Base-by-base conservation (phyloP, 2,797 vertebrate genomes). In the Semaprochilodus insignis region DNA sequence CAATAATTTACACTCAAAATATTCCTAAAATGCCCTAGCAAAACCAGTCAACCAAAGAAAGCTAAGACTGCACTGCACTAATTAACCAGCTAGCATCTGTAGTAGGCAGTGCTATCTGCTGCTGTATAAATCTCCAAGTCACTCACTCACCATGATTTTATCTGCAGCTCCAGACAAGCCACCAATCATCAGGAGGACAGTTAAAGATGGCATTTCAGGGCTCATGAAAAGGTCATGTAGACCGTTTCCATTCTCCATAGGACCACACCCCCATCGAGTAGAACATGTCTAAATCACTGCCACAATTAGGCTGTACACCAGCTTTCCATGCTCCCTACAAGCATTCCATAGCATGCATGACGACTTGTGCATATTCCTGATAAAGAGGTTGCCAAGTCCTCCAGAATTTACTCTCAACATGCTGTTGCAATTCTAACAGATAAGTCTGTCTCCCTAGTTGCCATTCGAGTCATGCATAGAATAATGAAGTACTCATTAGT, bases 221-320 rank as follows among this genome's bases (percentile, higher is more conserved):
- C 78, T 80, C 59, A 71, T 80, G 74, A 55, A 83, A 85, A 85
- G 84, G 81, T 83, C 77, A 73, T 27, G 66, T 70, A 44, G 36
- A 17, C 19, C 66, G 6, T 59, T 48, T 60, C 34, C 51, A 36
- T 44, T 74, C 55, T 60, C 60, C n/a, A 60, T 40, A 31, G 73
- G 34, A 23, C 13, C 55, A 14, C 6, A 52, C 13, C 63, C 57
- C 59, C 36, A 6, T 31, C n/a, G 6, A 57, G 52, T 55, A 67
- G 62, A 74, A 55, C 52, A n/a, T 16, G 19, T 25, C 27, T 60
- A 36, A 82, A 36, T 60, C 57, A 52, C 27, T 15, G 69, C 54
- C 63, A 54, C 66, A 82, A 21, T 82, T 71, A 63, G 36, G 7
- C 66, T 70, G 31, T 62, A 21, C 21, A 51, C 16, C 21, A 25